Evolutionary conservation across 2,797 vertebrate genomes (phyloP).

Genomic region (Clarias fuscus): DNA sequence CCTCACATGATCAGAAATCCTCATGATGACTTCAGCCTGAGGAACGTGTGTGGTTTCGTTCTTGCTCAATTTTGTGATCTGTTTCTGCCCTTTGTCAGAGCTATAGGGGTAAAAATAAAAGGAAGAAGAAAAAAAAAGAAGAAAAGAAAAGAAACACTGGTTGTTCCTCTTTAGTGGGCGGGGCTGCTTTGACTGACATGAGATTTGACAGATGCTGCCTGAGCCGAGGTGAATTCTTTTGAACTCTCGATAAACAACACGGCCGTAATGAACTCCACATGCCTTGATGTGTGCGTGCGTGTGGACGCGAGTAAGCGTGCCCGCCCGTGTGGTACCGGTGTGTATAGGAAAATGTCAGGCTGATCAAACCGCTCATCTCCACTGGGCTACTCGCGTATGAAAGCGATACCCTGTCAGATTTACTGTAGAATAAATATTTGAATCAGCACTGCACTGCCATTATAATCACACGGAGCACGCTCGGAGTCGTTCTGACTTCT

Average conservation of each 20-base stretch:
- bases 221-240: constrained; percentile 28
- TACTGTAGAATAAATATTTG: constrained; percentile 71
- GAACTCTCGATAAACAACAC: constrained; percentile 27
- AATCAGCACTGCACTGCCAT: constrained; percentile 62
- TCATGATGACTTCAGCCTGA: background rate
- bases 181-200: constrained; percentile 21
- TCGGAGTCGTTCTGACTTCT: constrained; percentile 59
- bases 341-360: constrained; percentile 61
- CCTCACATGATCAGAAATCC: background rate
- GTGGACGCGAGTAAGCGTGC: constrained; percentile 23
- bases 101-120: background rate
- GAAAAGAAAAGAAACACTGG: background rate
- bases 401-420: constrained; percentile 68
- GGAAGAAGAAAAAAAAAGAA: too few species aligned
- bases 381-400: constrained; percentile 51
- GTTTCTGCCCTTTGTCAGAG: constrained; percentile 1
- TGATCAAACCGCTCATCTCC: constrained; percentile 54
- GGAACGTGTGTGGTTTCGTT: constrained; percentile 2
- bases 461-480: constrained; percentile 56
- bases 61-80: constrained; percentile 1
- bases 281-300: constrained; percentile 22
- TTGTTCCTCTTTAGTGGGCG: constrained; percentile 16
- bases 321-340: constrained; percentile 45
- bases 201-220: constrained; percentile 31
- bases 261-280: constrained; percentile 39